Base-by-base conservation (phyloP, 2,888 invertebrate genomes). In the Agrochola litura region DNA sequence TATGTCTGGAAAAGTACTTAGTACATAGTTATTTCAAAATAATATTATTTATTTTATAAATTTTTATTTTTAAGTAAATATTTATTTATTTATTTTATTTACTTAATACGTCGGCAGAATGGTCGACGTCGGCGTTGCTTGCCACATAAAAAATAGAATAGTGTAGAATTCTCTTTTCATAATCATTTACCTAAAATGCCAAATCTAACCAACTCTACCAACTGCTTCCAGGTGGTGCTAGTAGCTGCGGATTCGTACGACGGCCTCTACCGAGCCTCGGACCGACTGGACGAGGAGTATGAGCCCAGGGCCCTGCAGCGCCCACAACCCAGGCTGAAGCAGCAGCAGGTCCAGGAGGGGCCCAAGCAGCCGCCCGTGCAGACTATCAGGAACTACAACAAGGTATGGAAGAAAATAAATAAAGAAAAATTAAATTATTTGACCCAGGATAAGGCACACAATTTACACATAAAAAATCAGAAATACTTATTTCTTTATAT, bases 381-480 rank as follows among this genome's bases (percentile, higher is more conserved):
- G 95, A 98, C 98, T 25, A 98, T 98, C 88, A 97, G 98, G 79
- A 98, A 98, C 92, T 98, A 98, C 94, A 98, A 98, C 91, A 98
- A 98, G 95, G 96, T 94, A 65, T 52, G 16, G 22, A 22, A 22
- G 9, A 54, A 46, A 37, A 37, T 37, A 37, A 37, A 37, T 3
- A 3, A 37, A 37, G 37, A 37, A 37, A 37, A 37, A 37, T 37
- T 5, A 37, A 30, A 30, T 30, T 30, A 30, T 30, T 30, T 30
- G 30, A 30, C 30, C 30, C 30, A 37, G 2, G 5, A 37, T 37
- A 37, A 37, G 37, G 37, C 37, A 37, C 37, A 37, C 37, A 37
- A 37, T 37, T 2, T 4, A 37, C 37, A 37, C 37, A 37, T 4
- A 37, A 37, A 37, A 37, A 4, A 5, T 5, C 3, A 37, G 5